Conservation (phyloP, 2,113 vertebrate species). For the Calyptommatus sinebrachiatus region DNA sequence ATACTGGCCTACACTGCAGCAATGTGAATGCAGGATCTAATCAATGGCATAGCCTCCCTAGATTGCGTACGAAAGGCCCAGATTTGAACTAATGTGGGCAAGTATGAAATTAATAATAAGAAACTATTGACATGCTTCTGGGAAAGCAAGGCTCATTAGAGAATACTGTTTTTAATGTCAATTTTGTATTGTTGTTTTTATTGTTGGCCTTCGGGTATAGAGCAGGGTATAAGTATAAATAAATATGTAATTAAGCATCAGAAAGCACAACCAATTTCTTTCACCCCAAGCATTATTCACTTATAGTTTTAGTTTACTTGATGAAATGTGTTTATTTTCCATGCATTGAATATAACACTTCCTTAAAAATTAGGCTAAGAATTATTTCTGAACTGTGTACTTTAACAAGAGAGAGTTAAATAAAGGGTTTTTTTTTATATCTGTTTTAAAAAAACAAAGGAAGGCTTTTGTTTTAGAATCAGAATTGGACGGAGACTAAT, state of each 20-base stretch:
- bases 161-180: no score
- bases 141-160: neutral
- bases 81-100: no score
- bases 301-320: neutral
- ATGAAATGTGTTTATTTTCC: neutral
- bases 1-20: no score
- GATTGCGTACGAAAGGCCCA: no score
- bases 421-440: neutral
- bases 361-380: neutral
- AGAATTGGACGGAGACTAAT: neutral
- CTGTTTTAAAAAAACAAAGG: neutral
- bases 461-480: no score
- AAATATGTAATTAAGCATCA: neutral
- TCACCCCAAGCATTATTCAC: neutral
- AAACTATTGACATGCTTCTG: neutral
- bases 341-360: neutral
- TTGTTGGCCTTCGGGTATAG: no score
- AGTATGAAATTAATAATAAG: no score
- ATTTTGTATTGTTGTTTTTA: no score
- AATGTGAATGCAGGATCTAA: no score
- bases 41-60: no score
- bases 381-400: neutral
- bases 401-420: neutral
- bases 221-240: no score
- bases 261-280: neutral